Evolutionary conservation across 2,888 invertebrate species (phyloP).

Genomic region (Entomobrya multifasciata): DNA sequence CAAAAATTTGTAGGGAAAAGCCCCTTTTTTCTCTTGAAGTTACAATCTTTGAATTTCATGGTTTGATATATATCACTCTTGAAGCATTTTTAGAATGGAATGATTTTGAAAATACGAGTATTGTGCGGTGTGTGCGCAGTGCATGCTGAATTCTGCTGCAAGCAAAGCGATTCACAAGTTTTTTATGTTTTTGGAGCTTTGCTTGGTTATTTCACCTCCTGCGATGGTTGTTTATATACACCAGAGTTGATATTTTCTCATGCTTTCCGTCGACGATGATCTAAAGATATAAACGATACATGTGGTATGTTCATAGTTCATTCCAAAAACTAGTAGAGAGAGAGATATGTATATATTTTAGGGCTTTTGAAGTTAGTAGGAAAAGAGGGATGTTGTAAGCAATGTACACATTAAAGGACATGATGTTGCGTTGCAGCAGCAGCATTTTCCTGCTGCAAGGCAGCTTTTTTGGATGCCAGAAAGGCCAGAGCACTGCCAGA

Average conservation of each 20-base stretch:
- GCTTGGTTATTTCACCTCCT: conserved; percentile 8
- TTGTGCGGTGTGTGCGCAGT: conserved; percentile 31
- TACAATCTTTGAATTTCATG: conserved; percentile 21
- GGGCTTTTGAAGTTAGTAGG: background rate
- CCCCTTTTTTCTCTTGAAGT: conserved; percentile 64
- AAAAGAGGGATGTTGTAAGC: conserved; percentile 38
- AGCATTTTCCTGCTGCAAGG: conserved; percentile 58
- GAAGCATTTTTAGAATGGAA: conserved; percentile 45
- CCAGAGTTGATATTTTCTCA: conserved; percentile 57
- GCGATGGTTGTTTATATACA: background rate
- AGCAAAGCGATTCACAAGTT: conserved; percentile 48
- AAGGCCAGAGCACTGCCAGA: conserved; percentile 65
- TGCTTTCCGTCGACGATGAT: conserved; percentile 25
- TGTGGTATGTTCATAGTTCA: conserved; percentile 1
- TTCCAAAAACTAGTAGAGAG: background rate
- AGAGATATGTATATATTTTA: too few relatives aligned
- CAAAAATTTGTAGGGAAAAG: conserved; percentile 61
- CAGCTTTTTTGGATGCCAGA: conserved; percentile 67
- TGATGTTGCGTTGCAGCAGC: conserved; percentile 67
- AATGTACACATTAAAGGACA: conserved; percentile 54
- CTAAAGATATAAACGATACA: conserved; percentile 51
- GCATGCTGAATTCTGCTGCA: conserved; percentile 20
- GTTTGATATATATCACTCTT: conserved; percentile 23
- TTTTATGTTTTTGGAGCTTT: conserved; percentile 24
- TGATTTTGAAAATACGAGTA: conserved; percentile 48